Percentiles rank a stretch among this genome's conserved stretches.
Conservation (phyloP, 64 coral and sea anemone genomes). For the Stichodactyla mertensii region DNA sequence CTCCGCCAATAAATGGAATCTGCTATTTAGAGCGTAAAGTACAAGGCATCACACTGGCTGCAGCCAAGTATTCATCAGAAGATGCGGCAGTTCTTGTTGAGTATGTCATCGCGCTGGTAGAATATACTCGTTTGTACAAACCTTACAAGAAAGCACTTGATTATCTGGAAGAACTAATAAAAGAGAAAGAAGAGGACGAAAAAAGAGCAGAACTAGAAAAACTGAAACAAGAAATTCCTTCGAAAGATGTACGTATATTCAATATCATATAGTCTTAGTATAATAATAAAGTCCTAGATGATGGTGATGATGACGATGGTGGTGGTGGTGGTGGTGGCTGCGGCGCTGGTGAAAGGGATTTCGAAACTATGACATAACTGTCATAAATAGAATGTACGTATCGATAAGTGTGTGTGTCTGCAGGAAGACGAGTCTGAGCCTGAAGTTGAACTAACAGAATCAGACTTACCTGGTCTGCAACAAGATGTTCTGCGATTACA, state of each 20-base stretch:
- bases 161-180: conserved; percentile 49
- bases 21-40: conserved; percentile 43
- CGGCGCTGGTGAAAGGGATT: too few relatives aligned
- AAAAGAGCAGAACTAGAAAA: conserved; percentile 13
- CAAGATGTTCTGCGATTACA: conserved; percentile 68
- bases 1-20: neutral
- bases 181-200: conserved; percentile 72
- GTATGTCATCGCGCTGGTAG: conserved; percentile 70
- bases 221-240: neutral
- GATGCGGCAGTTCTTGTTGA: conserved; percentile 88
- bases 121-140: conserved; percentile 76
- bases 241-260: neutral
- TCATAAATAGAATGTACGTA: too few relatives aligned
- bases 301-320: neutral
- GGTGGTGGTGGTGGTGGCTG: neutral
- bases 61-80: conserved; percentile 93
- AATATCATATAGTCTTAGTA: too few relatives aligned
- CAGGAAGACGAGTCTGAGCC: conserved; percentile 50
- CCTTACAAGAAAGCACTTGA: conserved; percentile 75
- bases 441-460: conserved; percentile 78
- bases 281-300: neutral
- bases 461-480: conserved; percentile 72
- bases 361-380: too few relatives aligned
- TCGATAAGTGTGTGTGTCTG: neutral
- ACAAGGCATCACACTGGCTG: conserved; percentile 78